Percentiles rank a stretch among this genome's conserved stretches.
Conservation (phyloP, 2,797 vertebrate genomes). For the Tenualosa ilisha region DNA sequence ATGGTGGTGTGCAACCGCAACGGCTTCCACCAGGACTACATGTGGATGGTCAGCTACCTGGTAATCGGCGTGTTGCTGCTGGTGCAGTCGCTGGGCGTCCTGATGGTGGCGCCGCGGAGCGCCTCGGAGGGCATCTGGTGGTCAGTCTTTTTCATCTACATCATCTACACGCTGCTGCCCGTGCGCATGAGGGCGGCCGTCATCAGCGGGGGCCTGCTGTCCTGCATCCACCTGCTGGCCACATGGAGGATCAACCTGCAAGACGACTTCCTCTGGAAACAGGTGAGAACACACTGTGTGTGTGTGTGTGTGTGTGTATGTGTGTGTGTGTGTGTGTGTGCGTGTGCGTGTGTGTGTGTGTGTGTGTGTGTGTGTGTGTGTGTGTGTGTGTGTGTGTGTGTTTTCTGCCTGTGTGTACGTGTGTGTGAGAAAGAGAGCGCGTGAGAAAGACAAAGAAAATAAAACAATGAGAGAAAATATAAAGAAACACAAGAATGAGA, state of each 20-base stretch:
- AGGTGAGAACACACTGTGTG: slow-evolving; percentile 71
- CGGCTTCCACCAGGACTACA: slow-evolving; percentile 95
- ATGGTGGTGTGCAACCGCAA: slow-evolving; percentile 95
- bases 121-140: slow-evolving; percentile 92
- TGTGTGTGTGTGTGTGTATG: background rate
- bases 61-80: slow-evolving; percentile 85
- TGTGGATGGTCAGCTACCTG: slow-evolving; percentile 96
- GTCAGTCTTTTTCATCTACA: slow-evolving; percentile 96
- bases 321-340: background rate
- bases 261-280: slow-evolving; percentile 90
- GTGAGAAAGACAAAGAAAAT: no score
- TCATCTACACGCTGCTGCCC: slow-evolving; percentile 94
- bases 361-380: background rate
- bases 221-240: slow-evolving; percentile 84
- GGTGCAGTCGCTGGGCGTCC: slow-evolving; percentile 86
- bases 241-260: slow-evolving; percentile 86
- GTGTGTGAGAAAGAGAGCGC: background rate
- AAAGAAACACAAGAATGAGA: no score
- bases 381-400: background rate
- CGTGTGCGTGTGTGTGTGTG: background rate
- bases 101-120: slow-evolving; percentile 82
- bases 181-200: slow-evolving; percentile 93
- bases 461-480: no score
- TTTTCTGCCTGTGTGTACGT: background rate
- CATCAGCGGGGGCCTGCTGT: slow-evolving; percentile 84